These are phyloP conservation scores for Cantharis lateralis DNA, from an alignment of 2,888 invertebrate genomes.

Conservation along the genomic window DNA sequence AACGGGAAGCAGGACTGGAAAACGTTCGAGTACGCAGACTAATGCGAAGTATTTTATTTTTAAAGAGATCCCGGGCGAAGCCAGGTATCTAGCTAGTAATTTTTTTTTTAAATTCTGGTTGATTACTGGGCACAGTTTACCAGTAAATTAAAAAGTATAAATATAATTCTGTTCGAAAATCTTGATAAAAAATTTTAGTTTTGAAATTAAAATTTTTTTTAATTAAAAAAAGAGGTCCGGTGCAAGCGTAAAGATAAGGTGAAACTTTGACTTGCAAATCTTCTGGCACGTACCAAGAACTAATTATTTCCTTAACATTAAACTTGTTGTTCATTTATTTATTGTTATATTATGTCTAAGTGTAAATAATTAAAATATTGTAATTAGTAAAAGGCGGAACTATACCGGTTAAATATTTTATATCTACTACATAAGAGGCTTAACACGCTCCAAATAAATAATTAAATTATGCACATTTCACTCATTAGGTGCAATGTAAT, in stretches of 20 bases:
- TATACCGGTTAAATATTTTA: background rate
- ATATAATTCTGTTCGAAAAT: too few species aligned
- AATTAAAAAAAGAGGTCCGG: background rate
- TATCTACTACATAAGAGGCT: background rate
- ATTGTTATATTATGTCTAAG: background rate
- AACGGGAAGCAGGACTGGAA: too few species aligned
- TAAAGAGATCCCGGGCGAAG: too few species aligned
- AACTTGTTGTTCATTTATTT: background rate
- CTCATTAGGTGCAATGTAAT: background rate
- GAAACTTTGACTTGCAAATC: background rate
- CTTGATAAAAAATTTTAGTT: too few species aligned
- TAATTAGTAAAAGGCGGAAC: constrained; percentile 5
- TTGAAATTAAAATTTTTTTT: too few species aligned
- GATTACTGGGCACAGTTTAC: too few species aligned
- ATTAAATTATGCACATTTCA: background rate
- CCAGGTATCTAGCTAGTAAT: too few species aligned
- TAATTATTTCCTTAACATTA: background rate
- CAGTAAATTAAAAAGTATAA: too few species aligned
- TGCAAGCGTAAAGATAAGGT: background rate
- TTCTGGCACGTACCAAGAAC: background rate
- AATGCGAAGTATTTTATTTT: too few species aligned
- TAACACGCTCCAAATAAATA: background rate
- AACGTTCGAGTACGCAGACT: too few species aligned
- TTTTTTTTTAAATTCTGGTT: too few species aligned
- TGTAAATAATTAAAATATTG: background rate